Evolutionary conservation across 2,113 vertebrate genomes (phyloP).

Genomic region (Epinephelus cyanopodus): DNA sequence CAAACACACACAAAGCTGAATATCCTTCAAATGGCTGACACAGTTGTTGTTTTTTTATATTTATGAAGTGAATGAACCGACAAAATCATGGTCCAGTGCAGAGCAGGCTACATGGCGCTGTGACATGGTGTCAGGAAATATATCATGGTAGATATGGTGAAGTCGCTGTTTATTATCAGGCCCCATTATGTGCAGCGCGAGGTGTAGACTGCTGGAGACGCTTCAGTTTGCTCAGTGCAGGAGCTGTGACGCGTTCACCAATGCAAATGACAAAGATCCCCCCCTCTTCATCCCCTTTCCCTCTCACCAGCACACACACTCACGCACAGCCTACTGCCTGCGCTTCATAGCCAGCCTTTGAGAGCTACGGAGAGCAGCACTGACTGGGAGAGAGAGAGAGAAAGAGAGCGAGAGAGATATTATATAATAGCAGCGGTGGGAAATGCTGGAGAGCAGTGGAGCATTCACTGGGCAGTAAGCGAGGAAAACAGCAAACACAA

Average conservation of each 20-base stretch:
- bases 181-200: neutral
- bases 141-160: neutral
- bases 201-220: conserved; percentile 55
- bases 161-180: neutral
- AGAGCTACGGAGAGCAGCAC: conserved; percentile 48
- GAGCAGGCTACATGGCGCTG: neutral
- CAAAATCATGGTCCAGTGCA: neutral
- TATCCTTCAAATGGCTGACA: conserved; percentile 24
- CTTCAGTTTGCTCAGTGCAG: conserved; percentile 35
- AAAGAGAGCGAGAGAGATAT: conserved; percentile 52
- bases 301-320: neutral
- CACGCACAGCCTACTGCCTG: conserved; percentile 32
- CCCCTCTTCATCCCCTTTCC: conserved; percentile 1
- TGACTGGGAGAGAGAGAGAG: conserved; percentile 29
- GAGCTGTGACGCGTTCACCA: conserved; percentile 75
- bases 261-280: conserved; percentile 76
- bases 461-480: conserved; percentile 58
- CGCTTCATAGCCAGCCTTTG: conserved; percentile 65
- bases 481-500: conserved; percentile 22
- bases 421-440: conserved; percentile 76
- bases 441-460: conserved; percentile 55
- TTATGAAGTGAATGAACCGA: neutral
- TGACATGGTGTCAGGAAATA: neutral
- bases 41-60: neutral
- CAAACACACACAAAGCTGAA: neutral